These are phyloP conservation scores for Gryllus bimaculatus DNA, from an alignment of 1,140 invertebrate species.

Conservation along the genomic window DNA sequence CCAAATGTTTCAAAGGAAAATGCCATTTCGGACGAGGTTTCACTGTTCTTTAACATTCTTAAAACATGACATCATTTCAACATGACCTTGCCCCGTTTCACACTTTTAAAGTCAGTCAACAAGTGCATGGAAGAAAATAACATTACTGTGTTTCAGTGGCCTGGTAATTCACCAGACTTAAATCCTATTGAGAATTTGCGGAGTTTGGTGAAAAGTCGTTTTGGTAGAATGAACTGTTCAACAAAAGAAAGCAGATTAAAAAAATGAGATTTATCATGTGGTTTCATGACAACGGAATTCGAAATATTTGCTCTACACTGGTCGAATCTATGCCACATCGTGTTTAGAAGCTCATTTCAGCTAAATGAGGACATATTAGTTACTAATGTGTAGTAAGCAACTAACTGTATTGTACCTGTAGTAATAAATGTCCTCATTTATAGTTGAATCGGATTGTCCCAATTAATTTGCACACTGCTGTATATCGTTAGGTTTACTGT, in stretches of 20 bases:
- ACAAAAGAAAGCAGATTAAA: not conserved
- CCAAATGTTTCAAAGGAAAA: too few relatives aligned
- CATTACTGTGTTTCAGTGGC: conserved; percentile 4
- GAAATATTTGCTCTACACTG: not conserved
- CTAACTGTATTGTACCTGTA: too few relatives aligned
- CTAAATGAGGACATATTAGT: not conserved
- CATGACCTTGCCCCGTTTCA: conserved; percentile 7
- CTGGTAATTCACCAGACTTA: conserved; percentile 17
- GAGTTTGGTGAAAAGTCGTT: not conserved
- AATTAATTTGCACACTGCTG: too few relatives aligned
- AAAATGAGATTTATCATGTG: conserved; percentile 7
- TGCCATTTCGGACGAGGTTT: too few relatives aligned
- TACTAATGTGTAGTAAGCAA: too few relatives aligned
- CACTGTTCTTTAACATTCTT: too few relatives aligned
- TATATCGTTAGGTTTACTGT: too few relatives aligned
- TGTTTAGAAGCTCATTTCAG: not conserved
- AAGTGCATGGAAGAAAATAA: not conserved
- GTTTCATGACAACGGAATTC: not conserved
- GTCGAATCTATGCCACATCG: not conserved
- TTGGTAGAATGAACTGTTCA: conserved; percentile 6
- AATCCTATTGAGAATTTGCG: conserved; percentile 17
- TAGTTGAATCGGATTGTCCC: too few relatives aligned
- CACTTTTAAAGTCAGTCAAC: not conserved
- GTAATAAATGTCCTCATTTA: too few relatives aligned
- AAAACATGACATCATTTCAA: conserved; percentile 8